A percentile compares a stretch with the other conserved stretches of the same genome.
These are phyloP conservation scores for Archips crataeganus DNA, from an alignment of 2,888 invertebrate species.

Conservation along the genomic window DNA sequence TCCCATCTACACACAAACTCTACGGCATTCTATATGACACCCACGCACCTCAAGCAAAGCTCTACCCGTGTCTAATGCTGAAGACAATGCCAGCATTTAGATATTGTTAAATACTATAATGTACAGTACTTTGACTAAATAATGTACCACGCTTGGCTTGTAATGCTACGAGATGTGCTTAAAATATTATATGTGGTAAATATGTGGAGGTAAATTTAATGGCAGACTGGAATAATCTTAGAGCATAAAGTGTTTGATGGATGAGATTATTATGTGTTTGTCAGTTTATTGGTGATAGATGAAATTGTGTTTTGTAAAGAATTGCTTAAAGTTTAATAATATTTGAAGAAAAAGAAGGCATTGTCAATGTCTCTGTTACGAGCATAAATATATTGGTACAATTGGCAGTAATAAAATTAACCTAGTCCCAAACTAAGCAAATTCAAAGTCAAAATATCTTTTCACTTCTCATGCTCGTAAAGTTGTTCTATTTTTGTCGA, in stretches of 20 bases:
- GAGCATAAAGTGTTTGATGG: neutral
- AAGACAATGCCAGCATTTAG: constrained; percentile 79
- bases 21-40: constrained; percentile 52
- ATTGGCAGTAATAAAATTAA: too few species aligned
- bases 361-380: too few species aligned
- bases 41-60: constrained; percentile 67
- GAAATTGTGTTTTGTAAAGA: too few species aligned
- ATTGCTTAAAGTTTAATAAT: neutral
- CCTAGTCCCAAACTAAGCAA: too few species aligned
- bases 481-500: too few species aligned
- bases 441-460: too few species aligned
- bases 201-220: neutral
- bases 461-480: too few species aligned
- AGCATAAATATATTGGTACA: too few species aligned
- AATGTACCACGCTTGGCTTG: constrained; percentile 61
- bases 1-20: constrained; percentile 16
- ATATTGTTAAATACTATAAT: constrained; percentile 81
- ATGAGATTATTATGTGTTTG: neutral
- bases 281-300: neutral
- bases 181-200: constrained; percentile 22
- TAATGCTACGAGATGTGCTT: constrained; percentile 43
- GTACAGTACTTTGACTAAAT: constrained; percentile 69
- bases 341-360: too few species aligned
- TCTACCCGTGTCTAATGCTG: constrained; percentile 72
- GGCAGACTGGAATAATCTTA: neutral